Evolutionary conservation across 2,888 invertebrate species (phyloP).

Genomic region (Drosophila bunnanda): DNA sequence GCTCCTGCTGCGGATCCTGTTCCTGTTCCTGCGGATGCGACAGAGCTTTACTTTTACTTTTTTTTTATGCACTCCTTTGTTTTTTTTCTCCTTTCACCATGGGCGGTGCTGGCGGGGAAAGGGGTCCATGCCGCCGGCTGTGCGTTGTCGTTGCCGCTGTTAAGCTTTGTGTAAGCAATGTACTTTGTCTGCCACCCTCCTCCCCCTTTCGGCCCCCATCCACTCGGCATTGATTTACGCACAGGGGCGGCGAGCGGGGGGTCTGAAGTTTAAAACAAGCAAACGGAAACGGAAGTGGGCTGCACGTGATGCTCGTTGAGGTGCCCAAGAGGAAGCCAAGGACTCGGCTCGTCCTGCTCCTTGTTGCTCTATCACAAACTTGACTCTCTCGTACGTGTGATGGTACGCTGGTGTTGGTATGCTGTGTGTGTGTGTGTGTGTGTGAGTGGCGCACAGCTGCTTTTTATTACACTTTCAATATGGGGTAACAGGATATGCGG

Average conservation of each 20-base stretch:
- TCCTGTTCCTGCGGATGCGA: slow-evolving; percentile 55
- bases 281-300: slow-evolving; percentile 75
- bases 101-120: slow-evolving; percentile 14
- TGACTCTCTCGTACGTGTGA: slow-evolving; percentile 40
- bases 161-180: slow-evolving; percentile 77
- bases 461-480: slow-evolving; percentile 78
- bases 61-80: slow-evolving; percentile 69
- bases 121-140: slow-evolving; percentile 61
- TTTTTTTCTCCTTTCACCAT: slow-evolving; percentile 49
- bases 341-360: slow-evolving; percentile 38
- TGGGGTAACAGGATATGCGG: slow-evolving; percentile 70
- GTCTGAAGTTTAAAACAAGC: slow-evolving; percentile 75
- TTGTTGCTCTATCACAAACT: slow-evolving; percentile 69
- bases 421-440: slow-evolving; percentile 17
- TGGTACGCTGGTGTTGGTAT: slow-evolving; percentile 9
- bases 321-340: slow-evolving; percentile 53
- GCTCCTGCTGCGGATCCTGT: slow-evolving; percentile 1
- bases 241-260: slow-evolving; percentile 11
- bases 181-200: slow-evolving; percentile 67
- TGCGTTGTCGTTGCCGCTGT: slow-evolving; percentile 67
- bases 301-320: slow-evolving; percentile 76
- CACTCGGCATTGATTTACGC: slow-evolving; percentile 67
- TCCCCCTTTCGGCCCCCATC: not conserved
- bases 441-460: slow-evolving; percentile 62
- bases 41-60: slow-evolving; percentile 71